Conservation (phyloP, 2,113 vertebrate species). For the Cheilinus undulatus region DNA sequence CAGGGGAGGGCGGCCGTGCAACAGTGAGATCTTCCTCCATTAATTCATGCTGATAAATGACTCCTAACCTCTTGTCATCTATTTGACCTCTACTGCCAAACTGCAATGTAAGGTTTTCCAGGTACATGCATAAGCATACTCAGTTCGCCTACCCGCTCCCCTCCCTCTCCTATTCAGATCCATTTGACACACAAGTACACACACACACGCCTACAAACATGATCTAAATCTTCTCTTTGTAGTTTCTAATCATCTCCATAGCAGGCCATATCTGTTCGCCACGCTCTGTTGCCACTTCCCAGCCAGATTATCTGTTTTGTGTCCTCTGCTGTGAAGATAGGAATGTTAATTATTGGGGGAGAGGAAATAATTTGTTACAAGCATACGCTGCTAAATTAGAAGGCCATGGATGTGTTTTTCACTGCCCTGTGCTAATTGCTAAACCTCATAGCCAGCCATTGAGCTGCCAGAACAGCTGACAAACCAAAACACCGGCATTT, state of each 20-base stretch:
- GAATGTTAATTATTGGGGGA: constrained; percentile 59
- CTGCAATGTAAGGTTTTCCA: constrained; percentile 48
- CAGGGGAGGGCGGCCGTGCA: constrained; percentile 4
- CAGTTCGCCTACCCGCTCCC: background rate
- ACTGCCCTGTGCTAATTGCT: constrained; percentile 48
- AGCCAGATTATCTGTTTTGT: constrained; percentile 50
- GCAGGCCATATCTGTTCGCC: constrained; percentile 33
- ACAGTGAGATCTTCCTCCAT: constrained; percentile 31
- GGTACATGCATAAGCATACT: constrained; percentile 19
- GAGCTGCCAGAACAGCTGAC: constrained; percentile 12
- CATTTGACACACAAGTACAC: constrained; percentile 19
- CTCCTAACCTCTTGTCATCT: constrained; percentile 35
- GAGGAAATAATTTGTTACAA: constrained; percentile 27
- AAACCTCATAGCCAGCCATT: constrained; percentile 25
- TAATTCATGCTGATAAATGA: constrained; percentile 57
- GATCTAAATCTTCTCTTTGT: constrained; percentile 72
- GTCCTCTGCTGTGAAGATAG: constrained; percentile 45
- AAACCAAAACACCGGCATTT: constrained; percentile 1
- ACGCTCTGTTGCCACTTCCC: constrained; percentile 35
- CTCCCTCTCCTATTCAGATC: constrained; percentile 30
- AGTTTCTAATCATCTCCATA: constrained; percentile 59
- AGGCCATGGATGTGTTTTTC: constrained; percentile 23
- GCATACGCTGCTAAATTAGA: constrained; percentile 22
- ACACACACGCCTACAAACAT: constrained; percentile 39
- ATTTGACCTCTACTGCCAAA: constrained; percentile 46